A percentile compares a stretch with the other conserved stretches of the same genome.
phyloP scores from a whole-genome alignment of 2,113 vertebrate genomes.

The Rafetus swinhoei region DNA sequence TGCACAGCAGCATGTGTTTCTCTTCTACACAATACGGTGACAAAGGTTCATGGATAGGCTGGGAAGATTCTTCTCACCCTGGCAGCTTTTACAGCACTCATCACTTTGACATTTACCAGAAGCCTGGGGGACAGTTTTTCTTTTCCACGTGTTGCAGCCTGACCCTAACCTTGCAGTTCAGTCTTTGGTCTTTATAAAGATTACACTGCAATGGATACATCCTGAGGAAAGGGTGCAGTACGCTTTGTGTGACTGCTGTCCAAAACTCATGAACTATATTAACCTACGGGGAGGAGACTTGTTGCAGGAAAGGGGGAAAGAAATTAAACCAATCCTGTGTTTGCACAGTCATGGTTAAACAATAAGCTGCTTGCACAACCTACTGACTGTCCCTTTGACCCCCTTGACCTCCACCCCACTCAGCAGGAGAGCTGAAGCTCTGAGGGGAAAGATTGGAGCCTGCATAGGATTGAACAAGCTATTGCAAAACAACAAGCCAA shows the following conservation, averaged over 20 bases:
- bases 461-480: neutral
- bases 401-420: neutral
- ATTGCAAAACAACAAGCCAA: neutral
- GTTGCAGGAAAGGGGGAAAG: neutral
- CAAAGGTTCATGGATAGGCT: slow-evolving; percentile 53
- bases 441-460: neutral
- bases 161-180: slow-evolving; percentile 58
- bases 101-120: slow-evolving; percentile 65
- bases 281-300: neutral
- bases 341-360: neutral
- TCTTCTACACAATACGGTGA: neutral
- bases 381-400: neutral
- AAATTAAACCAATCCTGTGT: neutral
- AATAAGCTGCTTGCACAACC: neutral
- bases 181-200: slow-evolving; percentile 47
- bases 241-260: neutral
- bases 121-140: slow-evolving; percentile 47
- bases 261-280: neutral
- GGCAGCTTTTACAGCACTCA: slow-evolving; percentile 38
- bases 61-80: slow-evolving; percentile 37
- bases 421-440: neutral
- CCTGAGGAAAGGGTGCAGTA: slow-evolving; percentile 78
- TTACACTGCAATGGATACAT: slow-evolving; percentile 49
- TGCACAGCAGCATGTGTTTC: neutral
- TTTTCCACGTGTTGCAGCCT: slow-evolving; percentile 36